Conservation (phyloP, 1,140 invertebrate species). For the Lerema accius region DNA sequence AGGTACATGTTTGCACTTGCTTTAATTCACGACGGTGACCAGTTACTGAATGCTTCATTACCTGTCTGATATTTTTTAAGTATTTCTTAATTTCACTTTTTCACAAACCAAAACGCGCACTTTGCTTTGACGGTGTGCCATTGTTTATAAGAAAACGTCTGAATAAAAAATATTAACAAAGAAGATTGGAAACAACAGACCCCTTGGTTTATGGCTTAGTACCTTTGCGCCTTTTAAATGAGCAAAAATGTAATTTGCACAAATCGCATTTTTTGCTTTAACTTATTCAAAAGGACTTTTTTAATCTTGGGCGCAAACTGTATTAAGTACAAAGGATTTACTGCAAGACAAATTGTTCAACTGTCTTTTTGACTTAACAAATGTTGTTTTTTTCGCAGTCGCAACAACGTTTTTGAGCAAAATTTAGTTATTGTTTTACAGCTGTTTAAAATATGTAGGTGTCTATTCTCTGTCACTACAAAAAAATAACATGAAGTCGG, state of each 20-base stretch:
- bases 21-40: neutral
- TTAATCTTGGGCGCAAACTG: constrained; percentile 44
- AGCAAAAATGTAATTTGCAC: constrained; percentile 67
- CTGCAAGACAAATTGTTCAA: constrained; percentile 30
- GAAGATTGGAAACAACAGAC: constrained; percentile 44
- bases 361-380: neutral
- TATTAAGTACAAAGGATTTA: constrained; percentile 43
- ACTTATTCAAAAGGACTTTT: constrained; percentile 52
- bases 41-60: too few relatives aligned
- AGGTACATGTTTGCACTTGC: neutral
- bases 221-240: constrained; percentile 42
- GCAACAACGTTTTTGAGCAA: constrained; percentile 10
- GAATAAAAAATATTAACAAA: constrained; percentile 37
- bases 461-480: neutral
- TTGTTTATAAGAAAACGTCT: constrained; percentile 39
- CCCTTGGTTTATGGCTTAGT: constrained; percentile 53
- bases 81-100: constrained; percentile 42
- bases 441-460: neutral
- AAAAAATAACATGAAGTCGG: too few relatives aligned
- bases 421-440: constrained; percentile 7
- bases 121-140: constrained; percentile 44
- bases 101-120: constrained; percentile 47
- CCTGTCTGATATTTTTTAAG: too few relatives aligned
- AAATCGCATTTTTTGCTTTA: constrained; percentile 60
- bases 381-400: constrained; percentile 7